Evolutionary conservation across 2,888 invertebrate genomes (phyloP), one percentile per base, ranked within the genome.

Genomic region (Allophyes oxyacanthae): DNA sequence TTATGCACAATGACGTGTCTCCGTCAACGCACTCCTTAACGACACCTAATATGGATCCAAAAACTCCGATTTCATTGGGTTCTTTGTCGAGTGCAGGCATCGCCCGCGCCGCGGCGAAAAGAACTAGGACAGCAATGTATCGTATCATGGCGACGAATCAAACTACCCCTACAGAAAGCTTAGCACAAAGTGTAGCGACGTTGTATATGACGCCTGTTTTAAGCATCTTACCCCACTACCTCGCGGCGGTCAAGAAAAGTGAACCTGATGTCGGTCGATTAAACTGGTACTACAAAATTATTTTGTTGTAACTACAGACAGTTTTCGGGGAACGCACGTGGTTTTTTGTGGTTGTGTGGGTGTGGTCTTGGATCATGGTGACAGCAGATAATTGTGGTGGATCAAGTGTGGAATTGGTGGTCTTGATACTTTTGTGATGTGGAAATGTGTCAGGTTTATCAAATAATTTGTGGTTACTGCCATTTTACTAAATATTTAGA

Each of bases 1-100:
- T 97, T 72, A 97, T 89, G 84, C 97, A 97, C 87, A 96, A 88
- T 64, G 95, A 93, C 78, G 97, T 93, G 75, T 96, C 96, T 78
- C 95, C 95, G 62, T 96, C 95, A 52, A 96, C 95, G 83, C 97
- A 97, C 79, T 96, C 96, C 87, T 96, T 95, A 73, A 97, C 95
- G 72, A 96, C 96, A 73, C 95, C 95, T 59, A 96, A 86, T 36
- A 96, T 95, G 73, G 87, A 87, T 2, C 85, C 87, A 25, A 90
- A 85, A 28, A 91, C 70, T 52, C 88, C 86, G 10, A 88, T 85
- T 60, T 92, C 92, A 68, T 90, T 92, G n/a, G 94, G 94, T 41
- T 95, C 94, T 72, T 95, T 95, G 56, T 94, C 94, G 32, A 90
- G 80, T 30, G 91, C 88, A 15, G 94, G 94, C 91, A 92, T 93